A percentile compares a stretch with the other conserved stretches of the same genome.
phyloP scores from a whole-genome alignment of 2,888 invertebrate genomes.

The Serrognathus titanus region DNA sequence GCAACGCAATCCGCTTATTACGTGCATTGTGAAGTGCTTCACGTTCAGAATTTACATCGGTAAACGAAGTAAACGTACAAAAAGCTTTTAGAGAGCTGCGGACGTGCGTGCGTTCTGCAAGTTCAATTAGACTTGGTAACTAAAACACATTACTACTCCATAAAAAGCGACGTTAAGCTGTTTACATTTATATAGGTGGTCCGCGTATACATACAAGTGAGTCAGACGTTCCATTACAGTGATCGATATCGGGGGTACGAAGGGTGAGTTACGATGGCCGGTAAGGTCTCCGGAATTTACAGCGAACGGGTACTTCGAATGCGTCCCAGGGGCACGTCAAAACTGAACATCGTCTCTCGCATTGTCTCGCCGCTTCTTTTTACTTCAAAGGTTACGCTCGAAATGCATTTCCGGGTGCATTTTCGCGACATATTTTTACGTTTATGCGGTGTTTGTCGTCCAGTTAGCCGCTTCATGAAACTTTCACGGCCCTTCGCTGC shows the following conservation, averaged over 20 bases:
- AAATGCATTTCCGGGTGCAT: constrained; percentile 1
- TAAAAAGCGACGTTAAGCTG: constrained; percentile 14
- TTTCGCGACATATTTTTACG: neutral
- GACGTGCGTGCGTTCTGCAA: constrained; percentile 20
- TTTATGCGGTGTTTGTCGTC: no score
- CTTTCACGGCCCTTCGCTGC: no score
- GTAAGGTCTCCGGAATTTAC: constrained; percentile 22
- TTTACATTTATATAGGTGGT: constrained; percentile 2
- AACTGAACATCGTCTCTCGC: constrained; percentile 19
- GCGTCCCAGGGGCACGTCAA: constrained; percentile 24
- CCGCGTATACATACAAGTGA: constrained; percentile 5
- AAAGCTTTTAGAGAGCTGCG: neutral
- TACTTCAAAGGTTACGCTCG: constrained; percentile 12
- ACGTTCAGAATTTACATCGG: no score
- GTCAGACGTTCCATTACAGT: constrained; percentile 32
- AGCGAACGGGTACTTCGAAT: constrained; percentile 25
- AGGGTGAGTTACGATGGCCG: constrained; percentile 25
- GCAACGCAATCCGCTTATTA: no score
- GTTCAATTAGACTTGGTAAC: constrained; percentile 24
- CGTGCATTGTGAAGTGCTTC: no score
- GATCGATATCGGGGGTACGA: constrained; percentile 31
- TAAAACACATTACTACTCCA: constrained; percentile 21
- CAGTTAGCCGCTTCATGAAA: no score
- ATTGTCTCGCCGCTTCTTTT: constrained; percentile 18
- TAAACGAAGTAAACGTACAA: no score